Conservation (phyloP, 2,113 vertebrate genomes). For the Columba livia region DNA sequence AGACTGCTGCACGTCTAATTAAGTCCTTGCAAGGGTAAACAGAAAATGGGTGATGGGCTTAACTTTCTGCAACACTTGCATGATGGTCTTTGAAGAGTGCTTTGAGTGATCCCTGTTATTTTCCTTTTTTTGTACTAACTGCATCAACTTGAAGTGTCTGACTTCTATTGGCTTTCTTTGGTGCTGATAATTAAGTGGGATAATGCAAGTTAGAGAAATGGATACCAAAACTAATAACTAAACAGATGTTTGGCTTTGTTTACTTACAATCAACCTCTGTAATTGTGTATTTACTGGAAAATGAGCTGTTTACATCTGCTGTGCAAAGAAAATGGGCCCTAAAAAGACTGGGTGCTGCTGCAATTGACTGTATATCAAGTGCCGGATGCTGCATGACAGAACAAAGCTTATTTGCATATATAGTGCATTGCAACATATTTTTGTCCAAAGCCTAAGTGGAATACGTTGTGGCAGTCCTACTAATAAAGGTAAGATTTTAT, state of each 20-base stretch:
- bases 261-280: slow-evolving; percentile 58
- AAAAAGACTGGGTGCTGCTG: slow-evolving; percentile 61
- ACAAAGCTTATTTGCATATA: slow-evolving; percentile 58
- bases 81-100: slow-evolving; percentile 74
- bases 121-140: slow-evolving; percentile 77
- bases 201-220: slow-evolving; percentile 67
- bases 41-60: slow-evolving; percentile 65
- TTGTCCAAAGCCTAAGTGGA: slow-evolving; percentile 59
- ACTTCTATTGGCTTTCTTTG: slow-evolving; percentile 71
- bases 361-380: slow-evolving; percentile 63
- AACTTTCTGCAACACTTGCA: slow-evolving; percentile 76
- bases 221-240: slow-evolving; percentile 73
- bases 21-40: slow-evolving; percentile 70
- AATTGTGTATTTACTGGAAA: slow-evolving; percentile 56
- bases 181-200: slow-evolving; percentile 65
- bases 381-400: slow-evolving; percentile 71
- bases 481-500: slow-evolving; percentile 63
- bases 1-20: slow-evolving; percentile 82
- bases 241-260: slow-evolving; percentile 67
- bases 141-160: slow-evolving; percentile 74
- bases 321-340: slow-evolving; percentile 46
- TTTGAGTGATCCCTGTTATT: slow-evolving; percentile 70
- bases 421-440: slow-evolving; percentile 68
- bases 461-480: slow-evolving; percentile 53
- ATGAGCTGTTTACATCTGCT: slow-evolving; percentile 62